A percentile compares a stretch with the other conserved stretches of the same genome.
Evolutionary conservation across 2,888 invertebrate species (phyloP).

Genomic region (Caenorhabditis sp.): DNA sequence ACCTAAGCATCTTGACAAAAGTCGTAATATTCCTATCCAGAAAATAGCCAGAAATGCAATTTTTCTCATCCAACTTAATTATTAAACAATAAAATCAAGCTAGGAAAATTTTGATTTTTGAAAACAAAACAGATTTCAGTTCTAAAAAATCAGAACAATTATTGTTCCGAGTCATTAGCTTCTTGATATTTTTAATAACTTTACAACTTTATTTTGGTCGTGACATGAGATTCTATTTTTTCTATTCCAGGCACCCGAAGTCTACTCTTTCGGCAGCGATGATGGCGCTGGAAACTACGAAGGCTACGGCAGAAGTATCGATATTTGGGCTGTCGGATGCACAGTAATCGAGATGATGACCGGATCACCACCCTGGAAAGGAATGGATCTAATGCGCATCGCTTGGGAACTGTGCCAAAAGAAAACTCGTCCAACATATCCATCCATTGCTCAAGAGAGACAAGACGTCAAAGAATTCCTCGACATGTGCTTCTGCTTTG

Average conservation of each 20-base stretch:
- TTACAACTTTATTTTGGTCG: too few species aligned
- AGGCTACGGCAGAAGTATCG: slow-evolving; percentile 90
- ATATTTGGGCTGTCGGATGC: slow-evolving; percentile 95
- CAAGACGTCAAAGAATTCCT: slow-evolving; percentile 78
- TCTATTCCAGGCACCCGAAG: slow-evolving; percentile 41
- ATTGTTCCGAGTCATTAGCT: too few species aligned
- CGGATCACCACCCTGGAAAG: slow-evolving; percentile 85
- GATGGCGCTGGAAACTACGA: slow-evolving; percentile 75
- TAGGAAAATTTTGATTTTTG: background rate
- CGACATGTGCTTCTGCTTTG: slow-evolving; percentile 82
- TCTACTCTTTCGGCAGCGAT: slow-evolving; percentile 50
- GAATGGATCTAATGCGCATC: slow-evolving; percentile 90
- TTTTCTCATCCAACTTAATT: background rate
- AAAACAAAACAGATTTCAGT: too few species aligned
- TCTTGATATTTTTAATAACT: too few species aligned
- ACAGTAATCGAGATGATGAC: slow-evolving; percentile 90
- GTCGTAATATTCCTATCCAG: background rate
- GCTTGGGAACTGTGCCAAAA: slow-evolving; percentile 75
- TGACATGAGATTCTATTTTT: too few species aligned
- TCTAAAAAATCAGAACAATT: too few species aligned
- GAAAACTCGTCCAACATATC: slow-evolving; percentile 29
- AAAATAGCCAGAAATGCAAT: background rate
- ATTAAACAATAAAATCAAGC: background rate
- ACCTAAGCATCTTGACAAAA: slow-evolving; percentile 4
- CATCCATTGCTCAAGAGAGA: slow-evolving; percentile 15